Conservation (phyloP, 2,888 invertebrate species). For the Yponomeuta plumbellus region DNA sequence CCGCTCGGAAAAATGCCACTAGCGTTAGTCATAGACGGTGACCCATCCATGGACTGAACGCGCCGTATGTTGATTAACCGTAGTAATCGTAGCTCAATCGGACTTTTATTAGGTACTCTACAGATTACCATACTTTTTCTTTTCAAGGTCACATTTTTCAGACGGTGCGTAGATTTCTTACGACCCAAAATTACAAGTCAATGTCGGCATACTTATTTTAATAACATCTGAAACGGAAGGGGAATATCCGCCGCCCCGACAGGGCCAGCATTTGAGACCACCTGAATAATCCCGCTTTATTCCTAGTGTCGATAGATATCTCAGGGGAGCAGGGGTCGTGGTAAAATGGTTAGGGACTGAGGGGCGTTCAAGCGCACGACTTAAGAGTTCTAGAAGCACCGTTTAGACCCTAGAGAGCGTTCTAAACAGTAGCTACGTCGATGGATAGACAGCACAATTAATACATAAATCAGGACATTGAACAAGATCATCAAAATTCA, state of each 20-base stretch:
- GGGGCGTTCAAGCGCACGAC: background rate
- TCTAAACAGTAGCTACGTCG: too few species aligned
- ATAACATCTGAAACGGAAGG: slow-evolving; percentile 6
- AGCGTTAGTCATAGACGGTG: too few species aligned
- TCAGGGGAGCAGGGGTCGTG: background rate
- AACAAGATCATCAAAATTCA: too few species aligned
- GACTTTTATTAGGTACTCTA: too few species aligned
- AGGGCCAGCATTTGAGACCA: background rate
- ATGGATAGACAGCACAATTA: too few species aligned
- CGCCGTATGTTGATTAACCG: too few species aligned
- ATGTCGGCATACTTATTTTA: slow-evolving; percentile 8
- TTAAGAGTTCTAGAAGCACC: background rate
- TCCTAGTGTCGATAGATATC: background rate
- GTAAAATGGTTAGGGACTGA: background rate
- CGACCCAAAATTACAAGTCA: slow-evolving; percentile 5
- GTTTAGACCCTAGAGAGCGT: background rate
- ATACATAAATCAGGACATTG: too few species aligned
- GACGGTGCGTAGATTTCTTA: background rate
- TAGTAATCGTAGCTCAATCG: too few species aligned
- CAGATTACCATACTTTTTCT: too few species aligned
- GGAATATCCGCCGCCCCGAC: background rate
- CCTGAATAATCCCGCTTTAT: background rate
- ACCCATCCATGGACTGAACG: too few species aligned
- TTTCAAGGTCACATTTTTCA: background rate
- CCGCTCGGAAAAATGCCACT: too few species aligned